Evolutionary conservation across 2,797 vertebrate species (phyloP).

Genomic region (Chaunax sp.): DNA sequence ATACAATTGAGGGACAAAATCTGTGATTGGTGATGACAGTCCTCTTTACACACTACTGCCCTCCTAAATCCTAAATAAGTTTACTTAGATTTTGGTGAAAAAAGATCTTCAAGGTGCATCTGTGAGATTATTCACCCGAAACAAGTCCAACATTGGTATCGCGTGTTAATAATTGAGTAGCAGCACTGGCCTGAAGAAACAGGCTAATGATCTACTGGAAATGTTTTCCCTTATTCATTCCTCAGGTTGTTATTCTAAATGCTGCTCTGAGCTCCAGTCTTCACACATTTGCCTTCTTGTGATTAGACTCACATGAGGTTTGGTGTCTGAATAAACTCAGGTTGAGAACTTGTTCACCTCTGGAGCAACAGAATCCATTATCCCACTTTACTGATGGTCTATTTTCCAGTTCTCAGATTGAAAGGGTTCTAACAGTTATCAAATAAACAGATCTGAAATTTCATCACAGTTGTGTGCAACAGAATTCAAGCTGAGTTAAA

Average conservation of each 20-base stretch:
- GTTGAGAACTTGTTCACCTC: slow-evolving; percentile 20
- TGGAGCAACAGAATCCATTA: slow-evolving; percentile 17
- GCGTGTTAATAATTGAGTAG: not conserved
- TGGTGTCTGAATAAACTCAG: slow-evolving; percentile 31
- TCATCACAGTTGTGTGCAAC: slow-evolving; percentile 34
- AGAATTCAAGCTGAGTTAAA: slow-evolving; percentile 58
- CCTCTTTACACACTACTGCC: too few species aligned
- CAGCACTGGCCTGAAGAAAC: not conserved
- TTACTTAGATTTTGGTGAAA: slow-evolving; percentile 1
- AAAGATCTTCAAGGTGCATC: not conserved
- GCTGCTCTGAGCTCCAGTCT: slow-evolving; percentile 1
- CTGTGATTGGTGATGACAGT: too few species aligned
- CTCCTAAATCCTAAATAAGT: too few species aligned
- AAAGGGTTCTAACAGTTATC: slow-evolving; percentile 24
- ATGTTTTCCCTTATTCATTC: not conserved
- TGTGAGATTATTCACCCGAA: not conserved
- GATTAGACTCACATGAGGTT: slow-evolving; percentile 17
- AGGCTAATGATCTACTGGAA: slow-evolving; percentile 5
- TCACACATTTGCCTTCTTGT: slow-evolving; percentile 3
- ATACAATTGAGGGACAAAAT: too few species aligned
- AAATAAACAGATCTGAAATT: slow-evolving; percentile 63
- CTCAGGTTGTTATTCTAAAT: slow-evolving; percentile 34
- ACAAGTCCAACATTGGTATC: not conserved
- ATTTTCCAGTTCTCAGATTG: slow-evolving; percentile 26
- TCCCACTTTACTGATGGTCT: slow-evolving; percentile 2